A percentile compares a stretch with the other conserved stretches of the same genome.
Evolutionary conservation across 2,888 invertebrate genomes (phyloP).

Genomic region (Agrochola litura): DNA sequence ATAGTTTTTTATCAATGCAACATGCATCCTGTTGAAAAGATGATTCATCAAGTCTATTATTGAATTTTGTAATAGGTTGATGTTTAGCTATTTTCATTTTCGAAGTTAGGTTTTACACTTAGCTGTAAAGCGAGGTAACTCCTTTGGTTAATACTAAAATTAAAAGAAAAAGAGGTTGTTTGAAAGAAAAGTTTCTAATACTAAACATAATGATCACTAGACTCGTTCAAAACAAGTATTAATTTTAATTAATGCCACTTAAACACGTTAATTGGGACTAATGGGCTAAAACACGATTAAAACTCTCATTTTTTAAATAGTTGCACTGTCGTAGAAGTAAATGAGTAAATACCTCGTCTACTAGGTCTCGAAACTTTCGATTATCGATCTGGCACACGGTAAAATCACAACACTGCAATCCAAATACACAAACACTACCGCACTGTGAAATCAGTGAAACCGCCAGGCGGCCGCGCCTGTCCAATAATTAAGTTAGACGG

Average conservation of each 20-base stretch:
- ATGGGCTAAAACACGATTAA: conserved; percentile 51
- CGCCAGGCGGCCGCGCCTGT: conserved; percentile 61
- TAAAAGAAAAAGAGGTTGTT: conserved; percentile 1
- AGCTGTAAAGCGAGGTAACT: background rate
- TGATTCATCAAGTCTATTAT: conserved; percentile 43
- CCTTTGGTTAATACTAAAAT: too few species aligned
- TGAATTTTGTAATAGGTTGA: background rate
- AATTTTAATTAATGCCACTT: conserved; percentile 54
- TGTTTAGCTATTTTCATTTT: background rate
- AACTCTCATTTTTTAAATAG: conserved; percentile 51
- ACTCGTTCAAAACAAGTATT: conserved; percentile 45
- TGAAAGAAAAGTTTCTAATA: conserved; percentile 11
- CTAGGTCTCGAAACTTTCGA: conserved; percentile 57
- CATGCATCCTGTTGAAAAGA: conserved; percentile 22
- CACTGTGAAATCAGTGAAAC: conserved; percentile 60
- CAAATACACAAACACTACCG: conserved; percentile 74
- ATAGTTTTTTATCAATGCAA: conserved; percentile 17
- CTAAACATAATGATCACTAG: conserved; percentile 19
- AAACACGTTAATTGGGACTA: conserved; percentile 61
- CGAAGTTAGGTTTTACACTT: background rate
- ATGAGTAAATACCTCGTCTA: conserved; percentile 51
- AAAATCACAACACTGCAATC: conserved; percentile 76
- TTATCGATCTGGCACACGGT: conserved; percentile 61
- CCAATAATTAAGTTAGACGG: conserved; percentile 81
- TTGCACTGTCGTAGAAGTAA: conserved; percentile 14